Percentiles rank a stretch among this genome's conserved stretches.
phyloP scores from a whole-genome alignment of 2,888 invertebrate species.

The Chymomyza fuscimana region DNA sequence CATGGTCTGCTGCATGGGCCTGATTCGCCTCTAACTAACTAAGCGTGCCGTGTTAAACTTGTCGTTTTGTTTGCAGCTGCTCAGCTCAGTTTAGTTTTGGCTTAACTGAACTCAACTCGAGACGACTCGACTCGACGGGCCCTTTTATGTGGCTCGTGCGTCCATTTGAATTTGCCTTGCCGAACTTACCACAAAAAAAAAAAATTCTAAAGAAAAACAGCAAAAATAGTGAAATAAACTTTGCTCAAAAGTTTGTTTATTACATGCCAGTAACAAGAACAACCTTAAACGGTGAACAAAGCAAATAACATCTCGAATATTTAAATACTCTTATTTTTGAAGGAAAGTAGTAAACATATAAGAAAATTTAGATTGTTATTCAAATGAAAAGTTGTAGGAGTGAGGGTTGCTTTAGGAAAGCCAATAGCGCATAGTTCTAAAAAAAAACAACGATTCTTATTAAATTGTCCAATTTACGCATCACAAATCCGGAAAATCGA shows the following conservation, averaged over 20 bases:
- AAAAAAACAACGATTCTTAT: too few species aligned
- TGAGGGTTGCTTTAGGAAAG: too few species aligned
- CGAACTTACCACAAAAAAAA: conserved; percentile 3
- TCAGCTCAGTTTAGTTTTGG: neutral
- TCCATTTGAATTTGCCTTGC: conserved; percentile 24
- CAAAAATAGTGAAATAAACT: conserved; percentile 72
- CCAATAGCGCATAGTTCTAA: too few species aligned
- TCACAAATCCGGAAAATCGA: too few species aligned
- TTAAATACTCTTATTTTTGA: too few species aligned
- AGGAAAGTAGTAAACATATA: too few species aligned
- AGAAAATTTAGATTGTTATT: too few species aligned
- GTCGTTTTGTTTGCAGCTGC: conserved; percentile 50
- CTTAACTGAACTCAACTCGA: conserved; percentile 33
- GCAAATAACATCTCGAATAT: neutral
- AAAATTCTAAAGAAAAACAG: neutral
- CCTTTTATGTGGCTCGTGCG: conserved; percentile 35
- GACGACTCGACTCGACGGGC: conserved; percentile 46
- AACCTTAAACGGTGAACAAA: neutral
- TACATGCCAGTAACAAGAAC: conserved; percentile 64
- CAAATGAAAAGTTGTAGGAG: too few species aligned
- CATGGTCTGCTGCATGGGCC: neutral
- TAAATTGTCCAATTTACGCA: too few species aligned
- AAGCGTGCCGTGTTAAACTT: conserved; percentile 73
- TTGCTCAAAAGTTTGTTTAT: conserved; percentile 76
- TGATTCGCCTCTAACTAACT: conserved; percentile 61